Base-by-base conservation (phyloP, 2,888 invertebrate genomes). In the Drosophila prostipennis region DNA sequence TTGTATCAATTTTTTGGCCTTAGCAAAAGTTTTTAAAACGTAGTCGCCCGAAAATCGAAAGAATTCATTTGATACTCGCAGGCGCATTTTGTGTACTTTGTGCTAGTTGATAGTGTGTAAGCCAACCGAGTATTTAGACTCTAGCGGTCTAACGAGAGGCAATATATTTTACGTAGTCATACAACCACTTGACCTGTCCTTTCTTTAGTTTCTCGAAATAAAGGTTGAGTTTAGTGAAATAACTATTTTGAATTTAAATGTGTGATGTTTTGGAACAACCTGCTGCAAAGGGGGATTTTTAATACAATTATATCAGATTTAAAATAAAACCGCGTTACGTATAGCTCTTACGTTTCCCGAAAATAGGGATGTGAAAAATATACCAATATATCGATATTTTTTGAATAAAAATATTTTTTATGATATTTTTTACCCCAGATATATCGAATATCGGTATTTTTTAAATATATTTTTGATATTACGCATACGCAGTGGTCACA, bases 1-100 rank as follows among this genome's bases (percentile, higher is more conserved):
- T 61, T 74, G 52, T 69, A 59, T 49, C 34, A 19, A 54, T 53
- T 40, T 51, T 69, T 72, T 72, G 51, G 78, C 87, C 78, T 74
- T 79, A 69, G 70, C 46, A 68, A 39, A 70, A 70, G 71, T 81
- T 87, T 81, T 74, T 70, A 81, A 72, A 76, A 59, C 46, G 8
- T 43, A n/a, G 43, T 60, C 42, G 32, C 37, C 11, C 34, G 43
- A 19, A 6, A 11, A 29, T 11, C 14, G 40, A n/a, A 10, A 45
- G 10, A n/a, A 42, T 23, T 2, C 14, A 2, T 2, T 56, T 3
- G 6, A 57, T 67, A 43, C 49, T 76, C 23, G 48, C 65, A 56
- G 48, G 39, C 69, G 64, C 75, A 26, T 72, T 72, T 63, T 61
- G 55, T 71, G 72, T 78, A 68, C 29, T 58, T 61, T 65, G 76